A percentile compares a stretch with the other conserved stretches of the same genome.
These are phyloP conservation scores for Phalera bucephala DNA, from an alignment of 2,888 invertebrate species.

Conservation along the genomic window DNA sequence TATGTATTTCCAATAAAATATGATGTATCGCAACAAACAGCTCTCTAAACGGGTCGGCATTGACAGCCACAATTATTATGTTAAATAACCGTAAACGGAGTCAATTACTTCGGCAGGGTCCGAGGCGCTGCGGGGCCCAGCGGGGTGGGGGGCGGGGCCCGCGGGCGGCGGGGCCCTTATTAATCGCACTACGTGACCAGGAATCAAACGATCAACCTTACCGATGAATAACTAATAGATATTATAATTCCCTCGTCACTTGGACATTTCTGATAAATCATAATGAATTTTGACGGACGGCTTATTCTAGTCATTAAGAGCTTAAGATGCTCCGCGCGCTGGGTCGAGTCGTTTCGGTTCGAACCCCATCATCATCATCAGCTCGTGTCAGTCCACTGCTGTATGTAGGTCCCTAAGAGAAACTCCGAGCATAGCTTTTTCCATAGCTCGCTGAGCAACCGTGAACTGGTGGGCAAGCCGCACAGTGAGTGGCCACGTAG, in stretches of 20 bases:
- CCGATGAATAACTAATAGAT: constrained; percentile 35
- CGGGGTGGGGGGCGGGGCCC: not conserved
- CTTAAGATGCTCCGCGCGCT: too few species aligned
- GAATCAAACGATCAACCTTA: constrained; percentile 34
- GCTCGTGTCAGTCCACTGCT: too few species aligned
- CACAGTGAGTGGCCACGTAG: not conserved
- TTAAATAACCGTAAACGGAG: constrained; percentile 28
- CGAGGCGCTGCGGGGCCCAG: constrained; percentile 3
- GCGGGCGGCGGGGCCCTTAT: constrained; percentile 25
- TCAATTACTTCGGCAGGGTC: constrained; percentile 28
- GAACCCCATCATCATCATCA: too few species aligned
- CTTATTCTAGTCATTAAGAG: too few species aligned
- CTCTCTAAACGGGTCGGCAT: not conserved
- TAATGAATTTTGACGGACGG: too few species aligned
- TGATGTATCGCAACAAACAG: not conserved
- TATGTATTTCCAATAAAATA: not conserved
- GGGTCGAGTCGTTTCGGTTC: too few species aligned
- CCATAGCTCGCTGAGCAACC: too few species aligned
- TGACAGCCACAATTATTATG: constrained; percentile 27
- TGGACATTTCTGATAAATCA: not conserved
- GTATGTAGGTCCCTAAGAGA: too few species aligned
- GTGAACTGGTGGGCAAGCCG: too few species aligned
- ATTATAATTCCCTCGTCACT: constrained; percentile 28
- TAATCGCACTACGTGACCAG: constrained; percentile 56
- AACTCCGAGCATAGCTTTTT: too few species aligned